Conservation (phyloP, 2,797 vertebrate genomes). For the Gallinago nigripennis region DNA sequence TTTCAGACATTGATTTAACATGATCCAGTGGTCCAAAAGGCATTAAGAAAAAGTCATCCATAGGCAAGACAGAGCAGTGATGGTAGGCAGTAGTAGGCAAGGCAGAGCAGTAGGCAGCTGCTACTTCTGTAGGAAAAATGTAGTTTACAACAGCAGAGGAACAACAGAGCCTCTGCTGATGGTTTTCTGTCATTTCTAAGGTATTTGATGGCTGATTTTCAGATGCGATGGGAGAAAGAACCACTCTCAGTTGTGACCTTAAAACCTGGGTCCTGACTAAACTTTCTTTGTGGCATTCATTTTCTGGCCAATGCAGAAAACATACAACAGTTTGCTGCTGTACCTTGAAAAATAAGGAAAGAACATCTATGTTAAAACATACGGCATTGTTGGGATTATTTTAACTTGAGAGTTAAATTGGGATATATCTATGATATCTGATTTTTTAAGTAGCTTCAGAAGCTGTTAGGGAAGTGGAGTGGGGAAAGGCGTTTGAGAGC, state of each 20-base stretch:
- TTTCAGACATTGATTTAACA: not conserved
- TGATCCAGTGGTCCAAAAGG: not conserved
- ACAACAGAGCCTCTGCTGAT: not conserved
- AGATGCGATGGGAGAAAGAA: not conserved
- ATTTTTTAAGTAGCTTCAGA: conserved; percentile 10
- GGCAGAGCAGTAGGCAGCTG: not conserved
- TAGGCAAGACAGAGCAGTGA: not conserved
- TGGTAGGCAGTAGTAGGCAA: fast-evolving
- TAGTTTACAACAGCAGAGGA: not conserved
- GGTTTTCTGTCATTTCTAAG: not conserved
- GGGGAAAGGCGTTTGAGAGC: not conserved
- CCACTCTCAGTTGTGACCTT: not conserved
- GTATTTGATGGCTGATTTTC: not conserved
- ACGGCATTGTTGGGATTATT: not conserved
- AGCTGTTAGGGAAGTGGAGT: not conserved
- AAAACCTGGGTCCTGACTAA: not conserved
- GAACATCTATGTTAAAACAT: not conserved
- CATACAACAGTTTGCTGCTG: not conserved
- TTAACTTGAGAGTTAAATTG: not conserved
- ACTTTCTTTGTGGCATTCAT: not conserved
- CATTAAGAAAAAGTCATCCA: not conserved
- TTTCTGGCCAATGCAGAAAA: not conserved
- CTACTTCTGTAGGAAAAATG: not conserved
- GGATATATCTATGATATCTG: not conserved
- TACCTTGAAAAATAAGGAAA: not conserved